Conservation (phyloP, 2,797 vertebrate species). For the Stomatorhinus walkeri region DNA sequence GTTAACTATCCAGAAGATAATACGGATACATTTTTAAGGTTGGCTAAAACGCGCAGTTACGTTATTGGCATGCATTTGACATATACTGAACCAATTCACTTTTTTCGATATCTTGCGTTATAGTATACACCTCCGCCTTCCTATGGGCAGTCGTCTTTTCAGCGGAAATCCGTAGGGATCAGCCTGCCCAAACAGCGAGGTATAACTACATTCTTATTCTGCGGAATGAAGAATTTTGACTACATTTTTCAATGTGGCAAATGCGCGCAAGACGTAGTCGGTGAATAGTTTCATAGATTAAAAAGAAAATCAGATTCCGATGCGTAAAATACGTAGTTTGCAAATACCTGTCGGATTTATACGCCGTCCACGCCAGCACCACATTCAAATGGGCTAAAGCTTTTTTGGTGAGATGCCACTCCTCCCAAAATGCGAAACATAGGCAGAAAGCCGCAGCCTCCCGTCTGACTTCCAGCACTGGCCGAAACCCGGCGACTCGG, state of each 20-base stretch:
- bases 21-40: neutral
- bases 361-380: constrained; percentile 14
- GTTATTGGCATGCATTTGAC: neutral
- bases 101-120: neutral
- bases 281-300: neutral
- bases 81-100: neutral
- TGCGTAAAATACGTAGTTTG: neutral
- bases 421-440: constrained; percentile 44
- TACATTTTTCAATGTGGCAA: neutral
- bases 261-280: neutral
- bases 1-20: neutral
- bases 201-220: neutral
- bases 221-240: neutral
- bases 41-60: neutral
- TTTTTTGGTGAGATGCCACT: constrained; percentile 50
- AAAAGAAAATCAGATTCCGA: neutral
- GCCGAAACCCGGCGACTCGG: constrained; percentile 10
- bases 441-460: constrained; percentile 15
- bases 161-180: neutral
- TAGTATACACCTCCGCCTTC: neutral
- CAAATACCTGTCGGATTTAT: constrained; percentile 23
- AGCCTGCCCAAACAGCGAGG: neutral
- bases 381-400: constrained; percentile 33
- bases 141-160: neutral
- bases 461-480: constrained; percentile 27